These are phyloP conservation scores for Spea hammondii DNA, from an alignment of 2,797 vertebrate species.

Conservation along the genomic window DNA sequence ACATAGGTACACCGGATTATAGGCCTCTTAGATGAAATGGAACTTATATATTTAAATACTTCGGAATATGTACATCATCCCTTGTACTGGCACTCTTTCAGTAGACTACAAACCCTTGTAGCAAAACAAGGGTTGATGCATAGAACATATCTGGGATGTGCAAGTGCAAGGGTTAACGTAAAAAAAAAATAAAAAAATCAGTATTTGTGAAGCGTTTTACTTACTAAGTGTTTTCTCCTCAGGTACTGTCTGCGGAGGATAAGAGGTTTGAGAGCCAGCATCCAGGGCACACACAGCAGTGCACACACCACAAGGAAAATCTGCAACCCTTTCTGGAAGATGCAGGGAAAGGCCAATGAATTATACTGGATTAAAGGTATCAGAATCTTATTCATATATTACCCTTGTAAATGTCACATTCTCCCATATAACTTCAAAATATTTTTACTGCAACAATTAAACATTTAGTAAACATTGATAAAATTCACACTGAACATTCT, in stretches of 20 bases:
- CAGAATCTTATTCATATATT: no score
- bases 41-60: no score
- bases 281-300: conserved; percentile 87
- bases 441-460: no score
- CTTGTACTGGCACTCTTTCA: conserved; percentile 9
- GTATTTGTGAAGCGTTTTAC: conserved; percentile 57
- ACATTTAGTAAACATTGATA: no score
- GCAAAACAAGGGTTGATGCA: conserved; percentile 12
- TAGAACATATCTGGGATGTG: background rate
- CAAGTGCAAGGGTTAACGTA: background rate
- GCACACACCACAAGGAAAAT: conserved; percentile 85
- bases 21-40: no score
- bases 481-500: no score
- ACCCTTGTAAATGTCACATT: no score
- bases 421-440: no score
- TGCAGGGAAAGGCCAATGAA: background rate
- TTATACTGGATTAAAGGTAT: no score
- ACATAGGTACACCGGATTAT: no score
- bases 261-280: conserved; percentile 91
- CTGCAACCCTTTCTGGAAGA: conserved; percentile 70
- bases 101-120: conserved; percentile 6
- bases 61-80: background rate
- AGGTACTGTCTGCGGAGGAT: conserved; percentile 84
- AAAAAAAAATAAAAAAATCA: background rate
- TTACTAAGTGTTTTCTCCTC: conserved; percentile 84